Conservation (phyloP, 2,113 vertebrate species). For the Labrus mixtus region DNA sequence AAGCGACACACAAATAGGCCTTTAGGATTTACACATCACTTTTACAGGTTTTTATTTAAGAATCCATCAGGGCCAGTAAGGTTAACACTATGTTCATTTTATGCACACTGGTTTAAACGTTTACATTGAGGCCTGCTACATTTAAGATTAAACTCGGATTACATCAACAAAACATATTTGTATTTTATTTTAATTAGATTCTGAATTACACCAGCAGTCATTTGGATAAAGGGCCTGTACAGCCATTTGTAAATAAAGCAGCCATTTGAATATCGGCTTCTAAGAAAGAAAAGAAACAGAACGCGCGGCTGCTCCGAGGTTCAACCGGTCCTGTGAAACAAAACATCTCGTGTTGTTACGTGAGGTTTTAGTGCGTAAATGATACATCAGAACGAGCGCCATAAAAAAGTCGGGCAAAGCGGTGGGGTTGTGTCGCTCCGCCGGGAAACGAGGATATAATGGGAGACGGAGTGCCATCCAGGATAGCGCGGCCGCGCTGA, state of each 20-base stretch:
- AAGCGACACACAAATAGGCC: constrained; percentile 15
- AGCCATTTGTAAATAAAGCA: constrained; percentile 64
- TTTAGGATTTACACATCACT: neutral
- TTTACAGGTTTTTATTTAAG: neutral
- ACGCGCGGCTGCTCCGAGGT: constrained; percentile 24
- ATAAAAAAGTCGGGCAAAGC: constrained; percentile 56
- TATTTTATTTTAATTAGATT: neutral
- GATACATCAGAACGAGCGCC: constrained; percentile 67
- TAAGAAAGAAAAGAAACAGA: constrained; percentile 33
- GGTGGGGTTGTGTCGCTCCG: constrained; percentile 74
- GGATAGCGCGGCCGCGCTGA: constrained; percentile 80
- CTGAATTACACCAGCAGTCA: neutral
- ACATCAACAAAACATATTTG: neutral
- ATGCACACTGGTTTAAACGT: neutral
- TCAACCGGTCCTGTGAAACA: constrained; percentile 57
- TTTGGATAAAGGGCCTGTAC: constrained; percentile 42
- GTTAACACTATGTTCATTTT: neutral
- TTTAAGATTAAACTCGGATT: constrained; percentile 3
- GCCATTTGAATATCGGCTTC: constrained; percentile 55
- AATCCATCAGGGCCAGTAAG: constrained; percentile 7
- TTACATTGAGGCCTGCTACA: neutral
- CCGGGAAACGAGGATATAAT: constrained; percentile 82
- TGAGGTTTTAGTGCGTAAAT: constrained; percentile 57
- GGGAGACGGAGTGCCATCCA: constrained; percentile 81
- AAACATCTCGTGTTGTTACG: constrained; percentile 55